These are phyloP conservation scores for Prorops nasuta DNA, from an alignment of 1,140 invertebrate genomes.

Conservation along the genomic window DNA sequence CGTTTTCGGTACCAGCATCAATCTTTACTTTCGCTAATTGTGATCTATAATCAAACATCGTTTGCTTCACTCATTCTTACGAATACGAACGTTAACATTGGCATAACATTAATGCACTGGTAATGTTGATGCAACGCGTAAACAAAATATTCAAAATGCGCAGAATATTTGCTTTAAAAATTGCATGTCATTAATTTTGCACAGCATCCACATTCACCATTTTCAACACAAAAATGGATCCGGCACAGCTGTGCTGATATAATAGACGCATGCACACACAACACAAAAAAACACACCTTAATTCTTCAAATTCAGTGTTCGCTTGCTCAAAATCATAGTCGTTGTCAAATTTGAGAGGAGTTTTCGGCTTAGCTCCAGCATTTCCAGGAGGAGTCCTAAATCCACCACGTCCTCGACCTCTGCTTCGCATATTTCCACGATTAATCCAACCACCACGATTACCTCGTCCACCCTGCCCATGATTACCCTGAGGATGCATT, in stretches of 20 bases:
- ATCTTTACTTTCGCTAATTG: slow-evolving; percentile 85
- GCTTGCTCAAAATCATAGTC: slow-evolving; percentile 98
- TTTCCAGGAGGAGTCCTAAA: slow-evolving; percentile 42
- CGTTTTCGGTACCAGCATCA: slow-evolving; percentile 64
- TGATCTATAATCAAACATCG: slow-evolving; percentile 42
- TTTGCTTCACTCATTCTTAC: slow-evolving; percentile 2
- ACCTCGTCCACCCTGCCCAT: slow-evolving; percentile 50
- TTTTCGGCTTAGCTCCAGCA: slow-evolving; percentile 55
- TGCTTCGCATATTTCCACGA: slow-evolving; percentile 49
- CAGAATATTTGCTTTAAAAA: slow-evolving; percentile 28
- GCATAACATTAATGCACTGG: neutral
- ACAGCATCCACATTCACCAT: slow-evolving; percentile 40
- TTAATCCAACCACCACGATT: slow-evolving; percentile 55
- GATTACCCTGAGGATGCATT: slow-evolving; percentile 37
- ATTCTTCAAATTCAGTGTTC: slow-evolving; percentile 93
- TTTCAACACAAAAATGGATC: slow-evolving; percentile 36
- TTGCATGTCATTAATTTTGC: slow-evolving; percentile 35
- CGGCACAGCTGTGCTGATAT: slow-evolving; percentile 35
- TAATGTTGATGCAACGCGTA: slow-evolving; percentile 38
- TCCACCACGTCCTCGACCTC: slow-evolving; percentile 44
- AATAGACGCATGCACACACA: slow-evolving; percentile 1
- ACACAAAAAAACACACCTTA: slow-evolving; percentile 59
- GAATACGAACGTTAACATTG: neutral
- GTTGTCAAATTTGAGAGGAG: slow-evolving; percentile 87
- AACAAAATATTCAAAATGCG: slow-evolving; percentile 11